Conservation (phyloP, 2,797 vertebrate genomes). For the Spea hammondii region DNA sequence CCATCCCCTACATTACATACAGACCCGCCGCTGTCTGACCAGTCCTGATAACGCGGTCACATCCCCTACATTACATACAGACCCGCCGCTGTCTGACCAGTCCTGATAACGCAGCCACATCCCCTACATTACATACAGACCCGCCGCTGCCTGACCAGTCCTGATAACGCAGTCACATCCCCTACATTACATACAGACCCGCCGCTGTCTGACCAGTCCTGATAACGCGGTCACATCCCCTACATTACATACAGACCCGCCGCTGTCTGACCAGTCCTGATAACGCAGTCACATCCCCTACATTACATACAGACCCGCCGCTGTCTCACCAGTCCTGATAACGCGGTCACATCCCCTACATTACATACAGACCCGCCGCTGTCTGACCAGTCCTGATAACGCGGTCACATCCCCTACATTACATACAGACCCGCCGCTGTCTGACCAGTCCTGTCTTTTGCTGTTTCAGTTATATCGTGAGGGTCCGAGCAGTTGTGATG, state of each 20-base stretch:
- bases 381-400: constrained; percentile 22
- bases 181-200: too few species aligned
- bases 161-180: background rate
- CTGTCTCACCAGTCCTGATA: background rate
- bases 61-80: too few species aligned
- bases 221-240: background rate
- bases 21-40: background rate
- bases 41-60: background rate
- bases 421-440: background rate
- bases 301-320: background rate
- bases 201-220: background rate
- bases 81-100: background rate
- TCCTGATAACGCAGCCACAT: background rate
- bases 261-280: background rate
- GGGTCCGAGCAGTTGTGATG: constrained; percentile 93
- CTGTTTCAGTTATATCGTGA: constrained; percentile 78
- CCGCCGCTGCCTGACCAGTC: background rate
- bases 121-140: too few species aligned
- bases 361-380: background rate
- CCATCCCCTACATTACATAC: too few species aligned
- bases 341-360: background rate
- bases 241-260: too few species aligned
- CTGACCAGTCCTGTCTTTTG: background rate
- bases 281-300: background rate
- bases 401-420: background rate